These are phyloP conservation scores for Limanda limanda DNA, from an alignment of 2,113 vertebrate genomes.

Conservation along the genomic window DNA sequence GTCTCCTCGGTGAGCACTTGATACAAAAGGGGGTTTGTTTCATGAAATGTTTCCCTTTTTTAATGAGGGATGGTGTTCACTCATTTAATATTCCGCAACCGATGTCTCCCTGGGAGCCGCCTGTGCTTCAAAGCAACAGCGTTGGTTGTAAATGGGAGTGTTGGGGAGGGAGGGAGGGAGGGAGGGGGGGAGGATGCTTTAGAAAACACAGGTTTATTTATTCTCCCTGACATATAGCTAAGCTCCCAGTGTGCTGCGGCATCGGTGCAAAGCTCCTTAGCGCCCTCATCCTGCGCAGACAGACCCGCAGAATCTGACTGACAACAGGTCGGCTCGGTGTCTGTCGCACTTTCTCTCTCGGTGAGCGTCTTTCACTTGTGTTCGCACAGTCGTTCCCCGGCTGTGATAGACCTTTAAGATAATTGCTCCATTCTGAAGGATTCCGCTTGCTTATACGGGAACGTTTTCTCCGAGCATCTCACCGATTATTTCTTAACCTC, in stretches of 20 bases:
- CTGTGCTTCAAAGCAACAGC: slow-evolving; percentile 74
- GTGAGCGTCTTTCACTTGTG: slow-evolving; percentile 14
- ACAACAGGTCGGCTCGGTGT: slow-evolving; percentile 62
- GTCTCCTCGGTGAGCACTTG: slow-evolving; percentile 54
- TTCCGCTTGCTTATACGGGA: slow-evolving; percentile 21
- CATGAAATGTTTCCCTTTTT: slow-evolving; percentile 77
- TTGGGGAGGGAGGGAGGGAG: slow-evolving; percentile 2
- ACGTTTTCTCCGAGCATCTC: not conserved
- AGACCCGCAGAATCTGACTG: slow-evolving; percentile 58
- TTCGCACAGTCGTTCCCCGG: not conserved
- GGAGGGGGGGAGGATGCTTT: slow-evolving; percentile 19
- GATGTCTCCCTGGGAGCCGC: slow-evolving; percentile 73
- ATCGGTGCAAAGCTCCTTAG: slow-evolving; percentile 72
- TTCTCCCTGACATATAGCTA: slow-evolving; percentile 72
- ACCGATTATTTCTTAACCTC: slow-evolving; percentile 2
- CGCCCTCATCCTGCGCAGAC: slow-evolving; percentile 61
- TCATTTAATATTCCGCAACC: slow-evolving; percentile 77
- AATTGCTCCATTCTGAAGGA: slow-evolving; percentile 35
- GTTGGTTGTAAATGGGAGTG: slow-evolving; percentile 69
- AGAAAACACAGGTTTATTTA: slow-evolving; percentile 78
- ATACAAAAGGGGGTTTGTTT: slow-evolving; percentile 75
- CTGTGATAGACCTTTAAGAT: slow-evolving; percentile 34
- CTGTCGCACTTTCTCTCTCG: slow-evolving; percentile 36
- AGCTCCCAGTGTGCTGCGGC: slow-evolving; percentile 63
- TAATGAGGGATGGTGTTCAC: slow-evolving; percentile 76